Evolutionary conservation across 2,113 vertebrate species (phyloP).

Genomic region (Cyanistes caeruleus): DNA sequence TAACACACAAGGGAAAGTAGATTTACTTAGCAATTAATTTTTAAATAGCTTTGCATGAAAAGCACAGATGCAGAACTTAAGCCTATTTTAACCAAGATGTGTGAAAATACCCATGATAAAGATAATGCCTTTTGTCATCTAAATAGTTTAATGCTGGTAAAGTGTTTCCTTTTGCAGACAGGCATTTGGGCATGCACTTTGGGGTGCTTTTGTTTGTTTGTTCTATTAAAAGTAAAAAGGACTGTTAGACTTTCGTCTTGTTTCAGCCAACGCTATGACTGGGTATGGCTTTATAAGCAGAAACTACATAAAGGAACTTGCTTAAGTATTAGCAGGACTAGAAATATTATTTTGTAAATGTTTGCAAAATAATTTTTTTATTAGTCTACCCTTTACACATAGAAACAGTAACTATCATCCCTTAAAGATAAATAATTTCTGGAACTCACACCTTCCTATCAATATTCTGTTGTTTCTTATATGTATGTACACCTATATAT

Average conservation of each 20-base stretch:
- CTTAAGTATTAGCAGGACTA: background rate
- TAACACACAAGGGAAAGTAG: background rate
- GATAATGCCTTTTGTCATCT: background rate
- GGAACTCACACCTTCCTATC: background rate
- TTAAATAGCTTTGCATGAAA: background rate
- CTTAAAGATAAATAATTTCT: background rate
- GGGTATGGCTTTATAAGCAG: background rate
- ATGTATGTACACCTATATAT: background rate
- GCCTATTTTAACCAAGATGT: background rate
- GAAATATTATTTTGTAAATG: background rate
- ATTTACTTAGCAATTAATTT: background rate
- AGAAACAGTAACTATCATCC: background rate
- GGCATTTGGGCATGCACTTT: background rate
- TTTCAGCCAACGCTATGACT: background rate
- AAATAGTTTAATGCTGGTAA: background rate
- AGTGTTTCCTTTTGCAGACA: background rate
- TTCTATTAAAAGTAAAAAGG: background rate
- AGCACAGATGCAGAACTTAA: background rate
- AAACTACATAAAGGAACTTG: background rate
- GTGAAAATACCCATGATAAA: background rate
- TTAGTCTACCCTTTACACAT: background rate
- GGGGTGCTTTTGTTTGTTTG: background rate
- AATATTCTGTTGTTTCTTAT: background rate
- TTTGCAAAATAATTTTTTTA: background rate
- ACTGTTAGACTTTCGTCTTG: background rate